Percentiles rank a stretch among this genome's conserved stretches.
Conservation (phyloP, 1,140 invertebrate genomes). For the Drosophila burlai region DNA sequence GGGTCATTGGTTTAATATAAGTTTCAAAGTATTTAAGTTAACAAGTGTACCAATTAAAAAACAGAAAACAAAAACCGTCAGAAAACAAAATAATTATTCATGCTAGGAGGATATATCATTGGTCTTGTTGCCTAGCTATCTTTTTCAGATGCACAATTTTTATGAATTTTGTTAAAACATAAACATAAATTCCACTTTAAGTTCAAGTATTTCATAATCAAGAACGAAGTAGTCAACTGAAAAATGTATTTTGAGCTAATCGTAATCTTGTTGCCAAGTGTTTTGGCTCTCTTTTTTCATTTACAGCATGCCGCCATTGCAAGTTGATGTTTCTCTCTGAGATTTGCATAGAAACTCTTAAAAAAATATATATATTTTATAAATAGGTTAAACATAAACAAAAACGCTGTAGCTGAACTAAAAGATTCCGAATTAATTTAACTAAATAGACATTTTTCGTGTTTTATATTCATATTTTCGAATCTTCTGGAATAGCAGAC, state of each 20-base stretch:
- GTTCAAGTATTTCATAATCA: background rate
- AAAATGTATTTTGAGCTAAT: slow-evolving; percentile 1
- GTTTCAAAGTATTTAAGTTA: background rate
- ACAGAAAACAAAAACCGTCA: no score
- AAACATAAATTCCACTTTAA: no score
- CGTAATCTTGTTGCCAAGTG: slow-evolving; percentile 38
- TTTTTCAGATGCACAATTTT: background rate
- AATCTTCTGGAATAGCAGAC: slow-evolving; percentile 3
- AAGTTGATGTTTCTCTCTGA: background rate
- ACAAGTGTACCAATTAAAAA: background rate
- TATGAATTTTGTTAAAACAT: no score
- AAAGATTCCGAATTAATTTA: background rate
- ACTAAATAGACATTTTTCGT: background rate
- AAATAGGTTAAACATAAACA: background rate
- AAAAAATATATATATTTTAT: background rate
- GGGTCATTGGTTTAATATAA: background rate
- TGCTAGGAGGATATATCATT: background rate
- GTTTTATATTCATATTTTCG: background rate
- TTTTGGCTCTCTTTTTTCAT: background rate
- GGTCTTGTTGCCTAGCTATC: background rate
- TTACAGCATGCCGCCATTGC: slow-evolving; percentile 16
- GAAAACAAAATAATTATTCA: background rate
- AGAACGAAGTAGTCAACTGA: background rate
- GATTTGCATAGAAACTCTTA: background rate
- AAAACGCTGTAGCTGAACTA: no score